phyloP scores from a whole-genome alignment of 2,113 vertebrate genomes.

The Boulengeromyrus knoepffleri region DNA sequence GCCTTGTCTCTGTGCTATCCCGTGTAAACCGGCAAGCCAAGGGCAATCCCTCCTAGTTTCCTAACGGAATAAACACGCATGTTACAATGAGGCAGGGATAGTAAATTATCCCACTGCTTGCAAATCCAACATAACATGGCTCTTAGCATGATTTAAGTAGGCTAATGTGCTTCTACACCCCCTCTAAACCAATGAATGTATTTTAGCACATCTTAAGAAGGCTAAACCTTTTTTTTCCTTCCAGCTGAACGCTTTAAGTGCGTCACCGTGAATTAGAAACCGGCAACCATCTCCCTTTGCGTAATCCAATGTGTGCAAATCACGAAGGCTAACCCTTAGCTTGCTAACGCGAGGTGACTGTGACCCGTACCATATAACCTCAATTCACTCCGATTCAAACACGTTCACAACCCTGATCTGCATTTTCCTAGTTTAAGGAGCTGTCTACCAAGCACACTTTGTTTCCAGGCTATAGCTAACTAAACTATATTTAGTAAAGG shows the following conservation, averaged over 20 bases:
- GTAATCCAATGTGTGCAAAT: not conserved
- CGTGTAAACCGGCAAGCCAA: not conserved
- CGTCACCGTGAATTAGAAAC: not conserved
- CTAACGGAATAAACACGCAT: not conserved
- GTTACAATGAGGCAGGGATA: not conserved
- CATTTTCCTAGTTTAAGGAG: not conserved
- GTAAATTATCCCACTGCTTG: not conserved
- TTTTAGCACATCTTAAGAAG: constrained; percentile 2
- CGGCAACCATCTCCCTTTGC: not conserved
- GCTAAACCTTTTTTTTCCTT: not conserved
- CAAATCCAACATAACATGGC: constrained; percentile 5
- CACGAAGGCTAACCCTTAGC: not conserved
- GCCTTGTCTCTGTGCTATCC: not conserved
- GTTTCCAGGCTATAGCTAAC: not conserved
- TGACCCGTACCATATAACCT: not conserved
- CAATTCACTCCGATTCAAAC: not conserved
- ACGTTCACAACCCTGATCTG: not conserved
- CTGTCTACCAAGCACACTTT: not conserved
- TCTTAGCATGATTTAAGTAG: constrained; percentile 13
- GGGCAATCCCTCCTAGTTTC: not conserved
- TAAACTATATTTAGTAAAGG: not conserved
- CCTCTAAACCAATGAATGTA: constrained; percentile 4
- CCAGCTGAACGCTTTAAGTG: not conserved
- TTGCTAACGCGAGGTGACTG: not conserved
- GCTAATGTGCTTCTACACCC: not conserved